These are phyloP conservation scores for Scomber scombrus DNA, from an alignment of 2,113 vertebrate genomes.

Conservation along the genomic window DNA sequence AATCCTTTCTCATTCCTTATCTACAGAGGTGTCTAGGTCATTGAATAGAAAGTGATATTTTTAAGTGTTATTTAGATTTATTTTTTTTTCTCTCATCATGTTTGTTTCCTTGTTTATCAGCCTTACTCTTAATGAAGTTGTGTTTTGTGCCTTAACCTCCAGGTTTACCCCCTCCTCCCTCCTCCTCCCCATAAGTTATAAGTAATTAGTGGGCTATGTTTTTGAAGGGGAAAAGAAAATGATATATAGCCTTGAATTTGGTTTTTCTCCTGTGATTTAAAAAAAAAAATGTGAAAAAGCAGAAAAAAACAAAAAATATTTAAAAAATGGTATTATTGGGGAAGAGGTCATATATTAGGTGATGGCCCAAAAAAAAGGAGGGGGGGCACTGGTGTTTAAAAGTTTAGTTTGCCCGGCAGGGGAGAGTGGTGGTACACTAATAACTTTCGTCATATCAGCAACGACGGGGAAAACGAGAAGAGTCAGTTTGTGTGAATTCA, in stretches of 20 bases:
- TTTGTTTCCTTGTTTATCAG: constrained; percentile 63
- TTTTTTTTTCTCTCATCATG: constrained; percentile 14
- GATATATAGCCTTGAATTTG: constrained; percentile 51
- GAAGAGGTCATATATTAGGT: constrained; percentile 7
- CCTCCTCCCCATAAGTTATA: neutral
- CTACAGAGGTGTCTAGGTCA: constrained; percentile 66
- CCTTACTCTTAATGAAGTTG: constrained; percentile 58
- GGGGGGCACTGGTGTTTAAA: constrained; percentile 65
- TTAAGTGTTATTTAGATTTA: constrained; percentile 76
- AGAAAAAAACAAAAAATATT: constrained; percentile 48
- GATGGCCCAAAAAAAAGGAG: constrained; percentile 43
- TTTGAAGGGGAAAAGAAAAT: constrained; percentile 45
- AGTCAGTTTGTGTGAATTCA: constrained; percentile 42
- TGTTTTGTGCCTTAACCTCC: constrained; percentile 77
- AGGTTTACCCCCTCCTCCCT: constrained; percentile 43
- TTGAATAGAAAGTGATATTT: constrained; percentile 77
- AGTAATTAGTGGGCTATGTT: constrained; percentile 19
- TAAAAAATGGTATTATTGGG: constrained; percentile 45
- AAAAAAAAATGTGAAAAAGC: constrained; percentile 25
- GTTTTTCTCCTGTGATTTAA: constrained; percentile 49
- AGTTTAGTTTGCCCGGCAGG: constrained; percentile 38
- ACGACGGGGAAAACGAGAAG: neutral
- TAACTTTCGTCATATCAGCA: constrained; percentile 20
- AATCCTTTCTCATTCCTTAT: constrained; percentile 74
- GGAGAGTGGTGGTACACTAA: constrained; percentile 29